Percentiles rank a stretch among this genome's conserved stretches.
phyloP scores from a whole-genome alignment of 2,797 vertebrate species.

The Apodemus agrarius region DNA sequence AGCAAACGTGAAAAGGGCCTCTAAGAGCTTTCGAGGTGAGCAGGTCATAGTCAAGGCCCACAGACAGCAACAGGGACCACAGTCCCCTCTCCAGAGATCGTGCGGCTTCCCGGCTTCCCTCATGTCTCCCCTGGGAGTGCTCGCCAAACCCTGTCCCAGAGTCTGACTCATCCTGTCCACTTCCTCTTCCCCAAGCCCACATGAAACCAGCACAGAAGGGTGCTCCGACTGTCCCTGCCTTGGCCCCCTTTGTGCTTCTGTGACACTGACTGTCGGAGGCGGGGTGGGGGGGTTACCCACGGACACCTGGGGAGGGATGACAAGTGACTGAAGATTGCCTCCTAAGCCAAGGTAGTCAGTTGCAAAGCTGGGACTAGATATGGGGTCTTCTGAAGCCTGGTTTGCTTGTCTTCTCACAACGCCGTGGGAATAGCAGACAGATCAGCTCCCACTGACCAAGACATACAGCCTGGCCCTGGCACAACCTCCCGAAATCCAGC shows the following conservation, averaged over 20 bases:
- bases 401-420: accelerated
- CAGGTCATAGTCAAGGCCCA: not conserved
- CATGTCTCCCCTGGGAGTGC: accelerated
- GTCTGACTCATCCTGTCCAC: not conserved
- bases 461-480: not conserved
- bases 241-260: not conserved
- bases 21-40: not conserved
- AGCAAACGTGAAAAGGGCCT: accelerated
- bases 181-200: not conserved
- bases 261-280: accelerated
- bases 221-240: not conserved
- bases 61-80: not conserved
- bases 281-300: not conserved
- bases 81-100: not conserved
- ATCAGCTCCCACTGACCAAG: accelerated
- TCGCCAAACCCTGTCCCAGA: too few relatives aligned
- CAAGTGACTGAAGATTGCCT: not conserved
- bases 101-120: not conserved
- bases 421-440: not conserved
- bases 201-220: not conserved
- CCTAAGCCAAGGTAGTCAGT: not conserved
- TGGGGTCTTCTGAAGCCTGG: not conserved
- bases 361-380: accelerated
- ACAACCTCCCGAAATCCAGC: accelerated
- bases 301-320: accelerated